Evolutionary conservation across 2,888 invertebrate species (phyloP).

Genomic region (Apotomis betuletana): DNA sequence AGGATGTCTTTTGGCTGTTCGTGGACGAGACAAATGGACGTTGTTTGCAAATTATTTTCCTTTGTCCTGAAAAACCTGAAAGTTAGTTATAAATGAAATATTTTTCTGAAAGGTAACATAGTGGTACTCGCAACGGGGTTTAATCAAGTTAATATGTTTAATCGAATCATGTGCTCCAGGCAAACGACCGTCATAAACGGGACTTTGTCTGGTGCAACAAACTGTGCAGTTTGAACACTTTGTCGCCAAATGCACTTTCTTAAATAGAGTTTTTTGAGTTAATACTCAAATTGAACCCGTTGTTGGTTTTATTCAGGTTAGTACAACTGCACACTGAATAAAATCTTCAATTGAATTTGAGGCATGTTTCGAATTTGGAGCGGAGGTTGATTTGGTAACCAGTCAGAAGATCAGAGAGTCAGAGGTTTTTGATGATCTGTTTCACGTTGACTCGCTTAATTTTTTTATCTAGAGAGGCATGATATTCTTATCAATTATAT

Average conservation of each 20-base stretch:
- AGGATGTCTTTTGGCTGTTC: no score
- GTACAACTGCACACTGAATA: no score
- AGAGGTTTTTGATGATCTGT: no score
- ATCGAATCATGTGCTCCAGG: slow-evolving; percentile 13
- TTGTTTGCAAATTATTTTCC: no score
- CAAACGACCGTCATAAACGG: slow-evolving; percentile 11
- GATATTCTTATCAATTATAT: no score
- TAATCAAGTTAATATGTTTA: slow-evolving; percentile 17
- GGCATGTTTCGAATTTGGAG: no score
- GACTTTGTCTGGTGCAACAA: slow-evolving; percentile 23
- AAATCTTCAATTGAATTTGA: no score
- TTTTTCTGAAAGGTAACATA: background rate
- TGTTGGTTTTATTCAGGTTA: background rate
- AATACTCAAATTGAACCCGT: background rate
- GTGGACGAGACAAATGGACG: no score
- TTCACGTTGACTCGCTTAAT: no score
- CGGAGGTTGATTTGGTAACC: no score
- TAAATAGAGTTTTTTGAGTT: background rate
- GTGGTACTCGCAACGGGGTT: background rate
- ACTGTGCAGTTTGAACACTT: slow-evolving; percentile 21
- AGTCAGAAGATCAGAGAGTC: no score
- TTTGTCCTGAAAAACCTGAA: background rate
- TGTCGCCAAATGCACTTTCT: slow-evolving; percentile 18
- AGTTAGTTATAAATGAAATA: background rate
- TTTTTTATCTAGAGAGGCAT: no score